A percentile compares a stretch with the other conserved stretches of the same genome.
These are phyloP conservation scores for Limonius californicus DNA, from an alignment of 1,140 invertebrate species.

Conservation along the genomic window DNA sequence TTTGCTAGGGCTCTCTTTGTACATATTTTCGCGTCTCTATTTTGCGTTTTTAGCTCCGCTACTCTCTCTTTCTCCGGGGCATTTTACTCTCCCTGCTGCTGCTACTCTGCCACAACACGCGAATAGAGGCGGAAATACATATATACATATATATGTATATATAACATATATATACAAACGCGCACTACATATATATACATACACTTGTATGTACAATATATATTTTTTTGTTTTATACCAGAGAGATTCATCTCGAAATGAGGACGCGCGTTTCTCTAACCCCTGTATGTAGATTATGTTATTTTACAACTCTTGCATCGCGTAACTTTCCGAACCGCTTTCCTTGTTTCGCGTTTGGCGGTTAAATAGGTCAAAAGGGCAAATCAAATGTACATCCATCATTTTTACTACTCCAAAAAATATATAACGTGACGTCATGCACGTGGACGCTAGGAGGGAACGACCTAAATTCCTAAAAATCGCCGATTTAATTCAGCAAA, in stretches of 20 bases:
- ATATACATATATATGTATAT: too few species aligned
- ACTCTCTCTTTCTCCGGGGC: slow-evolving; percentile 31
- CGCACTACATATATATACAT: too few species aligned
- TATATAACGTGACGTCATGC: too few species aligned
- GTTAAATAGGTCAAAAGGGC: slow-evolving; percentile 11
- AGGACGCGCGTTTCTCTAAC: background rate
- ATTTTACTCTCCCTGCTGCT: slow-evolving; percentile 35
- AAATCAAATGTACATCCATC: slow-evolving; percentile 6
- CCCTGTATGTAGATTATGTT: slow-evolving; percentile 1
- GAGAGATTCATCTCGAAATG: background rate
- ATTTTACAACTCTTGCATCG: background rate
- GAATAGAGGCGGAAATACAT: slow-evolving; percentile 9
- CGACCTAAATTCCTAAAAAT: too few species aligned
- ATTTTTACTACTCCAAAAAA: background rate
- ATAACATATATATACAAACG: too few species aligned
- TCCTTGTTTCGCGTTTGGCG: background rate
- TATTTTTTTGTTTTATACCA: slow-evolving; percentile 18
- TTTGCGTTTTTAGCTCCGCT: slow-evolving; percentile 44
- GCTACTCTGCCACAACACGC: background rate
- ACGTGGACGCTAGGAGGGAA: too few species aligned
- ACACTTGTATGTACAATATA: too few species aligned
- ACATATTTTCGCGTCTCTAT: slow-evolving; percentile 47
- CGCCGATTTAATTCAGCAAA: too few species aligned
- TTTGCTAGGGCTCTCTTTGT: slow-evolving; percentile 46
- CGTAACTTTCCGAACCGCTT: slow-evolving; percentile 1